A percentile compares a stretch with the other conserved stretches of the same genome.
These are phyloP conservation scores for Aurelia coerulea DNA, from an alignment of 30 jellyfish, hydroid and myxozoan genomes.

Conservation along the genomic window DNA sequence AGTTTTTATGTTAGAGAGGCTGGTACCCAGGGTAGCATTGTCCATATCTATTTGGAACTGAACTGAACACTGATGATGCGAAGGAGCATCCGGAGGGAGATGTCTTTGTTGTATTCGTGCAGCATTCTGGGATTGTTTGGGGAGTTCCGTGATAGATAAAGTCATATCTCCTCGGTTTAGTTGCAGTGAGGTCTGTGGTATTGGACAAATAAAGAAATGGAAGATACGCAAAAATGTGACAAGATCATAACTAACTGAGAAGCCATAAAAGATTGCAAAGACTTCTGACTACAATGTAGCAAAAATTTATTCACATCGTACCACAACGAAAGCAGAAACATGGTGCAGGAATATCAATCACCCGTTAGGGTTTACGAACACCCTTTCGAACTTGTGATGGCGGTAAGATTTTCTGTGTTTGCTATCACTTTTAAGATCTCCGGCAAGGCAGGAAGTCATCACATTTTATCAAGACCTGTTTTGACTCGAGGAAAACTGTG, in stretches of 20 bases:
- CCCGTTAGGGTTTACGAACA: slow-evolving; percentile 94
- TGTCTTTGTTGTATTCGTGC: neutral
- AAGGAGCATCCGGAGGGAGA: slow-evolving; percentile 18
- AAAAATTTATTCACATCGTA: too few species aligned
- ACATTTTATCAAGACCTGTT: too few species aligned
- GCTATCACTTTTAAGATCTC: too few species aligned
- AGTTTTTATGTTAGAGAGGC: too few species aligned
- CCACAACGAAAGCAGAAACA: neutral
- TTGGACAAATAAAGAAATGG: too few species aligned
- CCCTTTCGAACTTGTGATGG: slow-evolving; percentile 95
- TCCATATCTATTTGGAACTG: too few species aligned
- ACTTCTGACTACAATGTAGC: neutral
- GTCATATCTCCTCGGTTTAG: slow-evolving; percentile 16
- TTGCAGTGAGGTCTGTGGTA: too few species aligned
- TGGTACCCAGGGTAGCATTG: too few species aligned
- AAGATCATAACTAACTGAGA: neutral
- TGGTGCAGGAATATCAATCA: slow-evolving; percentile 98
- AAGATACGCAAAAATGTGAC: too few species aligned
- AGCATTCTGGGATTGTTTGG: slow-evolving; percentile 50
- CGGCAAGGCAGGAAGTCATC: too few species aligned
- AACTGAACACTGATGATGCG: neutral
- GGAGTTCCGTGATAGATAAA: slow-evolving; percentile 14
- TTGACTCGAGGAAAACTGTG: too few species aligned
- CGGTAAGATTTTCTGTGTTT: slow-evolving; percentile 50
- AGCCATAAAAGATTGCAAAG: neutral